A percentile compares a stretch with the other conserved stretches of the same genome.
Conservation (phyloP, 2,888 invertebrate genomes). For the Lysandra bellargus region DNA sequence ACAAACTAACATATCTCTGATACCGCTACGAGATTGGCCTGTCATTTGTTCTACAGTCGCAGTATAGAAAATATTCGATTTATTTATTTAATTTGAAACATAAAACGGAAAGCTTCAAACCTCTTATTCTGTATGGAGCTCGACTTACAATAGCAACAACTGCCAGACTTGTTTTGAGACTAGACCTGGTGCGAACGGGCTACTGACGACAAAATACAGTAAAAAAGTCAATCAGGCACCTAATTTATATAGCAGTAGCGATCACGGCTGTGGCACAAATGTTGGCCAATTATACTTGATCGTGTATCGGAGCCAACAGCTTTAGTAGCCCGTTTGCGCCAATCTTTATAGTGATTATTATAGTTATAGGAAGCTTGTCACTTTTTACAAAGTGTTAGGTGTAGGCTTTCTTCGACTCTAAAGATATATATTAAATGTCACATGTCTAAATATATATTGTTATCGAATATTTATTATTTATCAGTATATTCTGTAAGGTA, state of each 20-base stretch:
- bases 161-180: constrained; percentile 21
- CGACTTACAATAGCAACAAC: constrained; percentile 3
- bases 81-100: neutral
- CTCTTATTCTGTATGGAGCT: constrained; percentile 6
- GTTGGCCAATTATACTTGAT: neutral
- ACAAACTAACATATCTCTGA: constrained; percentile 10
- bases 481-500: neutral
- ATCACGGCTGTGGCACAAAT: neutral
- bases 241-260: neutral
- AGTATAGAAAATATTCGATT: neutral
- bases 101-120: constrained; percentile 1
- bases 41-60: neutral
- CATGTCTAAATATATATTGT: neutral
- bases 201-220: neutral
- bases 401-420: neutral
- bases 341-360: neutral
- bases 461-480: neutral
- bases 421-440: constrained; percentile 11
- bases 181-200: neutral
- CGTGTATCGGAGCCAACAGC: neutral
- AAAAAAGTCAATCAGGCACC: neutral
- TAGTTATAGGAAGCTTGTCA: constrained; percentile 2
- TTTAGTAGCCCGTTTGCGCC: neutral
- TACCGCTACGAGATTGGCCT: neutral
- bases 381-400: constrained; percentile 13